Evolutionary conservation across 2,113 vertebrate species (phyloP).

Genomic region (Chiloscyllium plagiosum): DNA sequence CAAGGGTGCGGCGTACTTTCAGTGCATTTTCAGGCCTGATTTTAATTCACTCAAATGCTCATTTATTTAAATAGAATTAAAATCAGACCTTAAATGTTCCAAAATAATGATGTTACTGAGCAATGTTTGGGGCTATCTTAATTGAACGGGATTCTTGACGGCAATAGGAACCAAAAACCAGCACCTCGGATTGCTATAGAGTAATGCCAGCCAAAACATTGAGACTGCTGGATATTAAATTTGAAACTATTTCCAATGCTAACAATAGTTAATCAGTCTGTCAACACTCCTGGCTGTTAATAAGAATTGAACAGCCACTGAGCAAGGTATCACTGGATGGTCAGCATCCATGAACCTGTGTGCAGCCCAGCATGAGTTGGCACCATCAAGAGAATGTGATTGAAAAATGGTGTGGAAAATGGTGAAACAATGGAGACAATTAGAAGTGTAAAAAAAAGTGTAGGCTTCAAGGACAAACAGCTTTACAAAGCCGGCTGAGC

Average conservation of each 20-base stretch:
- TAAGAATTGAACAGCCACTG: neutral
- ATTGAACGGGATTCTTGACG: neutral
- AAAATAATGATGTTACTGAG: neutral
- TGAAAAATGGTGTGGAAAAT: neutral
- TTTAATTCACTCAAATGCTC: too few relatives aligned
- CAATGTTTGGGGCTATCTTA: neutral
- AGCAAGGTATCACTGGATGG: neutral
- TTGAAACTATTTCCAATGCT: neutral
- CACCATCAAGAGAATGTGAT: neutral
- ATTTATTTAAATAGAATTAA: too few relatives aligned
- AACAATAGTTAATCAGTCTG: neutral
- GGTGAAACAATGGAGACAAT: neutral
- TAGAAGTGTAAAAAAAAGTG: neutral
- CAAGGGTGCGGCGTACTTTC: neutral
- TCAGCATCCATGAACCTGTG: neutral
- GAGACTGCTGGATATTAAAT: neutral
- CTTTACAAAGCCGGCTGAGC: neutral
- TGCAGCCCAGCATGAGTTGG: neutral
- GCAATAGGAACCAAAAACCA: neutral
- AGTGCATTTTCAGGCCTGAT: too few relatives aligned
- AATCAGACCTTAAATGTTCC: neutral
- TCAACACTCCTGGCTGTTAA: neutral
- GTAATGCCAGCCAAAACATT: neutral
- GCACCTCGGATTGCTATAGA: neutral
- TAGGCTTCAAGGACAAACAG: neutral